Evolutionary conservation across 2,888 invertebrate genomes (phyloP), one percentile per base, ranked within the genome.

Genomic region (Ophioninae sp.): DNA sequence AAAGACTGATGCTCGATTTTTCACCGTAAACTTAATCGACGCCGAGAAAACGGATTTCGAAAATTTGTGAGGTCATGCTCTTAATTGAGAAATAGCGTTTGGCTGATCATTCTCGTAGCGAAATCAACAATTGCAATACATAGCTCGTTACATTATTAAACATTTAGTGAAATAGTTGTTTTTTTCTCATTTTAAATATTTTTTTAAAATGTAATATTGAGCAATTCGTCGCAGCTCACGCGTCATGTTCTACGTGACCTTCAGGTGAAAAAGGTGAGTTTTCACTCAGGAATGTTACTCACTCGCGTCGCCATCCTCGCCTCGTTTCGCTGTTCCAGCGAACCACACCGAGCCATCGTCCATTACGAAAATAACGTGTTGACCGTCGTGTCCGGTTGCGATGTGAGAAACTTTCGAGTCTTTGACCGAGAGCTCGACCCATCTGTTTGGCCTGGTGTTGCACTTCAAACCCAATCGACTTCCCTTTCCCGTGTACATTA

Each of bases 331-430:
- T 8, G 97, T 96, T 9, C 99, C 95, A 67, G 95, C 94, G 93
- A 98, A 98, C 91, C 97, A 96, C 0, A 98, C 98, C 0, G 96
- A 95, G 0, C 99, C 99, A 91, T 98, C 98, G 89, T 99, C 98
- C 59, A 98, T 95, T n/a, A 99, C 95, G 44, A 99, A 93, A 74
- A 99, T 94, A 0, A 97, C 98, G 92, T 99, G 98, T 72, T 97
- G 95, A 0, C 98, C 98, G 91, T 99, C 99, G 90, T 99, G 98
- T 0, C 99, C 99, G 2, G 98, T 95, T 0, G 98, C 96, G 85
- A 98, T 95, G 93, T 98, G 96, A 0, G 94, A 93, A 81, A 97
- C 95, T 90, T 95, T 96, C 1, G 96, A 96, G 23, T 95, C 95
- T 93, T 97, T 97, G 0, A 96, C 94, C 59, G 95, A 94, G 89